Percentiles rank a stretch among this genome's conserved stretches.
phyloP scores from a whole-genome alignment of 2,888 invertebrate species.

The Nemotelus pantherinus region DNA sequence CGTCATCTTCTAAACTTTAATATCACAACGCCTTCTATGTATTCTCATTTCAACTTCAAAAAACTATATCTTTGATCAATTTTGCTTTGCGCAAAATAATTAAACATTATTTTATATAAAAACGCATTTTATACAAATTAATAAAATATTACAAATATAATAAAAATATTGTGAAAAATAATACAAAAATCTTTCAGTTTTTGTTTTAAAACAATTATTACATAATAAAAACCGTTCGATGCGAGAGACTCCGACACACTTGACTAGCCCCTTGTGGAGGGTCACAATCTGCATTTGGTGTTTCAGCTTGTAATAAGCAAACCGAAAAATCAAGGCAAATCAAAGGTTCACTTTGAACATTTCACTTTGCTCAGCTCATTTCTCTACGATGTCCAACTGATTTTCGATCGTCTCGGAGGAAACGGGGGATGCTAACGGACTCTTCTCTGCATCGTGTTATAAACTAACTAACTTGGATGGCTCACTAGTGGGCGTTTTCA shows the following conservation, averaged over 20 bases:
- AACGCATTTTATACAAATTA: constrained; percentile 54
- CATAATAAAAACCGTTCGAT: constrained; percentile 26
- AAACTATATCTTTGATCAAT: constrained; percentile 38
- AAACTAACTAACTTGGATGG: constrained; percentile 85
- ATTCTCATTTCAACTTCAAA: constrained; percentile 17
- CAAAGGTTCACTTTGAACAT: background rate
- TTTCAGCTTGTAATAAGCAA: background rate
- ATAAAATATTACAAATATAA: constrained; percentile 54
- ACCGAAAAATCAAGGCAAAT: constrained; percentile 3
- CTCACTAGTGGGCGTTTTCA: constrained; percentile 77
- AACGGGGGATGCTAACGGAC: background rate
- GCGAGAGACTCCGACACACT: background rate
- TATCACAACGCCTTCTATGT: constrained; percentile 64
- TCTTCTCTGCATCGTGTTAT: constrained; percentile 66
- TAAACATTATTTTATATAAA: constrained; percentile 54
- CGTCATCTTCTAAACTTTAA: constrained; percentile 56
- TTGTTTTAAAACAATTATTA: background rate
- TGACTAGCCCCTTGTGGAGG: constrained; percentile 34
- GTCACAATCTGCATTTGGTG: constrained; percentile 2
- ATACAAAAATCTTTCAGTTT: constrained; percentile 12
- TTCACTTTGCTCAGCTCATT: background rate
- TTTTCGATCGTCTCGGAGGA: constrained; percentile 1
- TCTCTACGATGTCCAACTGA: background rate
- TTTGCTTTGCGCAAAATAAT: constrained; percentile 42
- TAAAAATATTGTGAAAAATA: constrained; percentile 42